Evolutionary conservation across 2,888 invertebrate genomes (phyloP).

Genomic region (Laothoe populi): DNA sequence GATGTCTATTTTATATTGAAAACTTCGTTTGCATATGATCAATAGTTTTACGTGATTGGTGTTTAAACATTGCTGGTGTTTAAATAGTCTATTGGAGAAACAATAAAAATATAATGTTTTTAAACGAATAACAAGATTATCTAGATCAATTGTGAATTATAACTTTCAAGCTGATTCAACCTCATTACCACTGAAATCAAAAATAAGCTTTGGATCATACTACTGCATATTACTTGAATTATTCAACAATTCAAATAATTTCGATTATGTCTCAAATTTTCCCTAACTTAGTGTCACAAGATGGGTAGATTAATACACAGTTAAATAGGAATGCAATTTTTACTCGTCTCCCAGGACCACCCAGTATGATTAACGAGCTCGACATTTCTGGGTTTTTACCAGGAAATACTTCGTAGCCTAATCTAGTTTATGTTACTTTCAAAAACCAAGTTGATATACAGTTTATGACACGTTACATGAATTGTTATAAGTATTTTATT

Average conservation of each 20-base stretch:
- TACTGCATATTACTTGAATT: background rate
- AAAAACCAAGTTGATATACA: background rate
- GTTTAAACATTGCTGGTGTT: too few species aligned
- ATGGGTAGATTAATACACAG: conserved; percentile 44
- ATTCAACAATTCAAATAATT: background rate
- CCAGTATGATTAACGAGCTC: conserved; percentile 37
- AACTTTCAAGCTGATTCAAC: too few species aligned
- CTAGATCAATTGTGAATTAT: too few species aligned
- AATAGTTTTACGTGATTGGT: too few species aligned
- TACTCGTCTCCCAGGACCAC: conserved; percentile 52
- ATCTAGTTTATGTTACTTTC: background rate
- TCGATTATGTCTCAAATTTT: conserved; percentile 37
- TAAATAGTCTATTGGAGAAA: too few species aligned
- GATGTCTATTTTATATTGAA: too few species aligned
- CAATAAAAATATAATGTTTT: too few species aligned
- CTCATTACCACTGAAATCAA: too few species aligned
- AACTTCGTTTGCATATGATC: too few species aligned
- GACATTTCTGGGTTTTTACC: conserved; percentile 2
- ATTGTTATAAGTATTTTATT: background rate
- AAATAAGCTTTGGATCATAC: too few species aligned
- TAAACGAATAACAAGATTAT: too few species aligned
- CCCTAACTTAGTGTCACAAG: conserved; percentile 38
- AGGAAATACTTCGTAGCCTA: conserved; percentile 3
- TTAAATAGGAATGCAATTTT: conserved; percentile 55
- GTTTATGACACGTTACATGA: background rate